Base-by-base conservation (phyloP, 1,140 invertebrate species). In the Platyura marginata region DNA sequence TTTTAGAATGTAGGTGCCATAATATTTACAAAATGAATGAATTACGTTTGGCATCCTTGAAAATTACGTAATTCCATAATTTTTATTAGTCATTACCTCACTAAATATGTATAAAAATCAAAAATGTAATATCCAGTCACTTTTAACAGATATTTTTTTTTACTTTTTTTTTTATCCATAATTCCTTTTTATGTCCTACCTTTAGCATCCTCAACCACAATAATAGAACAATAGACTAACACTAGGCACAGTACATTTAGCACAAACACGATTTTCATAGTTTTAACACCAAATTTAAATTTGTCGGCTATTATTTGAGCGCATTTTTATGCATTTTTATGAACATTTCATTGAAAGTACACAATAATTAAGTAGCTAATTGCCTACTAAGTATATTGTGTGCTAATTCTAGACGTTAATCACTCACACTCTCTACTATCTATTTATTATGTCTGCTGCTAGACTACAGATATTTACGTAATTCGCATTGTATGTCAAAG, bases 171-270 rank as follows among this genome's bases (percentile, higher is more conserved):
- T 6, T 29, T n/a, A 19, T 39, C 20, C 4, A 18, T 19, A 39
- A n/a, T 21, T 40, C 13, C 21, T 20, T 40, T 2, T 21, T 20
- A n/a, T 10, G 10, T 22, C 42, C 13, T 16, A 43, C 42, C 42
- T 37, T 37, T 43, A 6, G 33, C 32, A 43, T 43, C 42, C 22
- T 43, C 42, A 21, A 43, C n/a, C 21, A 43, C 36, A 23, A 43
- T 36, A 13, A 43, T 43, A 16, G 42, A 36, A 19, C 34, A 38
- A 38, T 38, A n/a, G 3, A 20, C 19, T 21, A 10, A 38, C 18
- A 38, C 36, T n/a, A 29, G 6, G 25, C 6, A 8, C 13, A 29
- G 25, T 29, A 29, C 6, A 8, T 8, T 29, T 13, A 13, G 25
- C 13, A 6, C 25, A 29, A 29, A 6, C 6, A 8, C 25, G 13